phyloP scores from a whole-genome alignment of 2,888 invertebrate genomes.

The Sarcophaga variegata region DNA sequence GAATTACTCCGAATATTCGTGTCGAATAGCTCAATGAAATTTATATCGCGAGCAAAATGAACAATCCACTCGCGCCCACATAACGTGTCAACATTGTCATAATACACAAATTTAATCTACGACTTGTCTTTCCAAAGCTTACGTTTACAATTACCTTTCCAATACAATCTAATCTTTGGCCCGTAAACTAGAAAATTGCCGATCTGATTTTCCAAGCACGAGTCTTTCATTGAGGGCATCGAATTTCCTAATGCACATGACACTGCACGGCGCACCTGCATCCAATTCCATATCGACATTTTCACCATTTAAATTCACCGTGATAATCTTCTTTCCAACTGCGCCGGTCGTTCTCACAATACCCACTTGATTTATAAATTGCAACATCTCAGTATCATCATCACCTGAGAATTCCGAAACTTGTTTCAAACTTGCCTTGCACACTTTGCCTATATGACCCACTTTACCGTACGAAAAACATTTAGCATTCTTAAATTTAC shows the following conservation, averaged over 20 bases:
- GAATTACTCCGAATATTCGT: background rate
- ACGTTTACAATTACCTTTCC: slow-evolving; percentile 13
- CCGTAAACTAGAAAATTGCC: slow-evolving; percentile 22
- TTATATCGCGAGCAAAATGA: slow-evolving; percentile 27
- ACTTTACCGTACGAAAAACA: slow-evolving; percentile 14
- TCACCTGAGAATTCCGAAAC: background rate
- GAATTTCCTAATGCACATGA: background rate
- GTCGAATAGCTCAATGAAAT: slow-evolving; percentile 22
- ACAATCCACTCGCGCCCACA: slow-evolving; percentile 38
- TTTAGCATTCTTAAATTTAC: slow-evolving; percentile 20
- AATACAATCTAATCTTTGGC: slow-evolving; percentile 6
- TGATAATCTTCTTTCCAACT: slow-evolving; percentile 5
- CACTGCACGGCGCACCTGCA: slow-evolving; percentile 18
- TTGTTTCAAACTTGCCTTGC: background rate
- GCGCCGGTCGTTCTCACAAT: background rate
- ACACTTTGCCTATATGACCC: slow-evolving; percentile 23
- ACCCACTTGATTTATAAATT: background rate
- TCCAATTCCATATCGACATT: slow-evolving; percentile 29
- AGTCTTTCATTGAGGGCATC: background rate
- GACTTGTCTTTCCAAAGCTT: background rate
- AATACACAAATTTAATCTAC: slow-evolving; percentile 20
- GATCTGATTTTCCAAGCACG: background rate
- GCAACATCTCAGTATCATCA: background rate
- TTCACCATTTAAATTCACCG: slow-evolving; percentile 1
- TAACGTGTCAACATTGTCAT: slow-evolving; percentile 4